Evolutionary conservation across 2,113 vertebrate species (phyloP).

Genomic region (Echinops telfairi): DNA sequence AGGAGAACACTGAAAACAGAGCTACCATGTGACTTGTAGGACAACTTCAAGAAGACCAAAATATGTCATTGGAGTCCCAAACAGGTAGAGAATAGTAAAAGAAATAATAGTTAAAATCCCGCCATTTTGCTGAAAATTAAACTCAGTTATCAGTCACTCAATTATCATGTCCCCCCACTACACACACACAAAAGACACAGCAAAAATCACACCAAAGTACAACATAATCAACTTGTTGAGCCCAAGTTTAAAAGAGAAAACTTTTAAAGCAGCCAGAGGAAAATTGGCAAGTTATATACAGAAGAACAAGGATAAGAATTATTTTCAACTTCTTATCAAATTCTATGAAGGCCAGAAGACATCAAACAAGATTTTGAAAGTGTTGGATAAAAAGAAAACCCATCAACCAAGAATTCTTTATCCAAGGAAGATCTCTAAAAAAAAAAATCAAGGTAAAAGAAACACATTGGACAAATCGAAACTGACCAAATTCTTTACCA

Average conservation of each 20-base stretch:
- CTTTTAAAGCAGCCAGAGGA: neutral
- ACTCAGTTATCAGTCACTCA: constrained; percentile 16
- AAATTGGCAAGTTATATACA: neutral
- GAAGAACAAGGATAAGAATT: neutral
- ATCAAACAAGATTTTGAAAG: neutral
- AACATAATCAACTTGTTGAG: constrained; percentile 36
- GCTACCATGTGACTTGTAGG: neutral
- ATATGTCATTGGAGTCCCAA: neutral
- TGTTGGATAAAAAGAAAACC: neutral
- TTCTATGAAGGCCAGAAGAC: neutral
- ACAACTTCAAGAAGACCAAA: neutral
- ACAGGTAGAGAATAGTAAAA: constrained; percentile 18
- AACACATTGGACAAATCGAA: constrained; percentile 11
- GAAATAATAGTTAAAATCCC: constrained; percentile 26
- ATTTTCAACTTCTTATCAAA: neutral
- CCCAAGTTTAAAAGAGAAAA: constrained; percentile 28
- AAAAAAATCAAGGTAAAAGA: neutral
- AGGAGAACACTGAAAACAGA: neutral
- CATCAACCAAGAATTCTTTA: neutral
- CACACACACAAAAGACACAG: neutral
- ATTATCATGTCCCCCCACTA: neutral
- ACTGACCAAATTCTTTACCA: constrained; percentile 18
- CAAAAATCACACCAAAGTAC: neutral
- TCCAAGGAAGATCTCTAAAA: neutral
- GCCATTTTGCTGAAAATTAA: constrained; percentile 3